Evolutionary conservation across 2,797 vertebrate species (phyloP).

Genomic region (Schizopygopsis pylzovi): DNA sequence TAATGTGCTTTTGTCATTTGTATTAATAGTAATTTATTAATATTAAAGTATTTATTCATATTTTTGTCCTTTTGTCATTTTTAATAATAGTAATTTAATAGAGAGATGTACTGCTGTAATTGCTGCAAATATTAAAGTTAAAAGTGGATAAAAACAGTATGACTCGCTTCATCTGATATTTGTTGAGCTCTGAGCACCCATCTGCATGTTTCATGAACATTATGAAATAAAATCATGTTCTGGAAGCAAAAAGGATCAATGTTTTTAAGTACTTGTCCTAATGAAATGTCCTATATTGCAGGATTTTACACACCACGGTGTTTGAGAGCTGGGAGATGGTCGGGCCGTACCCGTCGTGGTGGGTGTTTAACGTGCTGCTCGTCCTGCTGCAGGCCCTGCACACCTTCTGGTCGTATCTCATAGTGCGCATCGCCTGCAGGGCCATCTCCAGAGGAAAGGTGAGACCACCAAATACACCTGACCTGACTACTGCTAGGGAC

Average conservation of each 20-base stretch:
- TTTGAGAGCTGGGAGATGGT: slow-evolving; percentile 98
- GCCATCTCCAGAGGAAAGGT: slow-evolving; percentile 97
- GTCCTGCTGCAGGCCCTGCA: slow-evolving; percentile 90
- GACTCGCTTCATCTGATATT: background rate
- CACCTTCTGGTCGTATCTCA: slow-evolving; percentile 96
- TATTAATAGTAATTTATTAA: too few relatives aligned
- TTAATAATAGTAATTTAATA: background rate
- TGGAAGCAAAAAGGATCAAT: background rate
- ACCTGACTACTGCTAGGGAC: background rate
- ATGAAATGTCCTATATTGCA: slow-evolving; percentile 60
- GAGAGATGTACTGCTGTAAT: too few relatives aligned
- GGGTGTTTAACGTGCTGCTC: slow-evolving; percentile 92
- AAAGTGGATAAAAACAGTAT: too few relatives aligned
- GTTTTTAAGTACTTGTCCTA: background rate
- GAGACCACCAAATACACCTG: slow-evolving; percentile 68
- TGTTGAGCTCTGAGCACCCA: background rate
- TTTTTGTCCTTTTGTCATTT: background rate
- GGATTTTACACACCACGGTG: slow-evolving; percentile 93
- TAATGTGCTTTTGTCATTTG: too few relatives aligned
- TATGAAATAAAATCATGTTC: background rate
- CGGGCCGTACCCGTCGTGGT: slow-evolving; percentile 94
- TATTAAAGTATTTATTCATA: too few relatives aligned
- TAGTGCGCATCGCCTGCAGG: slow-evolving; percentile 91
- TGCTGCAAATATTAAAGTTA: too few relatives aligned
- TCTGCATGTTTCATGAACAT: background rate